Evolutionary conservation across 2,797 vertebrate species (phyloP).

Genomic region (Gambelia wislizenii): DNA sequence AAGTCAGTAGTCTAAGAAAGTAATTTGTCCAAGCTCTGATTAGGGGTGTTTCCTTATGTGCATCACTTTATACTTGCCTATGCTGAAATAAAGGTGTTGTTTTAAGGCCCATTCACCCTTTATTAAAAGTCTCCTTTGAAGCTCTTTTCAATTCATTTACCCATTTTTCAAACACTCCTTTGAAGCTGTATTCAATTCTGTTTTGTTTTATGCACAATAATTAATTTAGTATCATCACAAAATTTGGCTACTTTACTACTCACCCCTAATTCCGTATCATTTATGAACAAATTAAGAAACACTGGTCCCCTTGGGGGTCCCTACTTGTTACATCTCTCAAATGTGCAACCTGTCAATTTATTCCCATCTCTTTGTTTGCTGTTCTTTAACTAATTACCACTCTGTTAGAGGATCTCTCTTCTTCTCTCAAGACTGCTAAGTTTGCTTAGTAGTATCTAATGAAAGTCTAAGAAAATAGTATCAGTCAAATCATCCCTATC

Average conservation of each 20-base stretch:
- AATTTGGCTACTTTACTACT: neutral
- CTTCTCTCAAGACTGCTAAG: neutral
- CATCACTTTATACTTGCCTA: too few relatives aligned
- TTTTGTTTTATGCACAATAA: neutral
- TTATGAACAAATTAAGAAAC: neutral
- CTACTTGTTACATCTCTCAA: neutral
- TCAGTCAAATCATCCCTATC: neutral
- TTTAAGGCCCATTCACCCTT: neutral
- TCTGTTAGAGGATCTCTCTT: neutral
- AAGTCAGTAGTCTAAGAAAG: neutral
- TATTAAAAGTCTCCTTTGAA: neutral
- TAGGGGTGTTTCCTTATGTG: neutral
- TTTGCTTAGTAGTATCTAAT: neutral
- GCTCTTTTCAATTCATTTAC: neutral
- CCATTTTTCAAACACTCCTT: neutral
- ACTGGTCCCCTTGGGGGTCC: neutral
- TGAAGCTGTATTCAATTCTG: neutral
- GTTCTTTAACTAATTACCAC: neutral
- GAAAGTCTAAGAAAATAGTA: neutral
- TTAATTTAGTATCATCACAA: neutral
- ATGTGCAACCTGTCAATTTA: neutral
- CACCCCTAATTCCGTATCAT: neutral
- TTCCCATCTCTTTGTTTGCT: neutral
- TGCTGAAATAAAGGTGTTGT: neutral
- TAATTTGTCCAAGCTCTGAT: neutral